These are phyloP conservation scores for Seira ritae DNA, from an alignment of 2,888 invertebrate genomes.

Conservation along the genomic window DNA sequence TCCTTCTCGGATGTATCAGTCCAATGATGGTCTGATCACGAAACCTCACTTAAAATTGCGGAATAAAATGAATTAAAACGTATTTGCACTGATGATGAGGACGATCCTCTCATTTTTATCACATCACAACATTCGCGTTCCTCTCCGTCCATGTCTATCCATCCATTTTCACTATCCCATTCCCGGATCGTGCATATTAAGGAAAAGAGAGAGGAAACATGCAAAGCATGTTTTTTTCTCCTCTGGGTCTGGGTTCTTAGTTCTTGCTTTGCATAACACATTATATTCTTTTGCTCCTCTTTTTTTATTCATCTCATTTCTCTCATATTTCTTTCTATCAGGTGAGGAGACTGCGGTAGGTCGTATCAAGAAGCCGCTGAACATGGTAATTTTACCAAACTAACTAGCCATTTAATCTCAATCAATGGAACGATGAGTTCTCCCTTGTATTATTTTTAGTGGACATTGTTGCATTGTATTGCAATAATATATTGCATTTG, in stretches of 20 bases:
- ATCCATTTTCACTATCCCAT: background rate
- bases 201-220: too few relatives aligned
- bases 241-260: too few relatives aligned
- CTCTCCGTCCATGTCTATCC: background rate
- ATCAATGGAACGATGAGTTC: conserved; percentile 66
- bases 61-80: too few relatives aligned
- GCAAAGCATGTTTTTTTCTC: background rate
- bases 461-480: conserved; percentile 5
- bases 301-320: conserved; percentile 30
- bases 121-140: background rate
- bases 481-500: too few relatives aligned
- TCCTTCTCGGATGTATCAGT: too few relatives aligned
- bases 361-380: conserved; percentile 67
- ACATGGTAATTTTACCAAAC: conserved; percentile 65
- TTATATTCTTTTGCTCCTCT: conserved; percentile 21
- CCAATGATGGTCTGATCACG: too few relatives aligned
- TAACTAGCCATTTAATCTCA: conserved; percentile 67
- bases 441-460: conserved; percentile 37
- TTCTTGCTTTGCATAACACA: background rate
- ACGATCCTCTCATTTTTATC: too few relatives aligned
- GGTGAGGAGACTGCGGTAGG: conserved; percentile 65
- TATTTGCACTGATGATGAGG: too few relatives aligned
- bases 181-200: conserved; percentile 11
- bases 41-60: too few relatives aligned
- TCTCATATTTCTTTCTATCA: conserved; percentile 27